Evolutionary conservation across 2,888 invertebrate species (phyloP), one percentile per base, ranked within the genome.

Genomic region (Drosophila infuscata): DNA sequence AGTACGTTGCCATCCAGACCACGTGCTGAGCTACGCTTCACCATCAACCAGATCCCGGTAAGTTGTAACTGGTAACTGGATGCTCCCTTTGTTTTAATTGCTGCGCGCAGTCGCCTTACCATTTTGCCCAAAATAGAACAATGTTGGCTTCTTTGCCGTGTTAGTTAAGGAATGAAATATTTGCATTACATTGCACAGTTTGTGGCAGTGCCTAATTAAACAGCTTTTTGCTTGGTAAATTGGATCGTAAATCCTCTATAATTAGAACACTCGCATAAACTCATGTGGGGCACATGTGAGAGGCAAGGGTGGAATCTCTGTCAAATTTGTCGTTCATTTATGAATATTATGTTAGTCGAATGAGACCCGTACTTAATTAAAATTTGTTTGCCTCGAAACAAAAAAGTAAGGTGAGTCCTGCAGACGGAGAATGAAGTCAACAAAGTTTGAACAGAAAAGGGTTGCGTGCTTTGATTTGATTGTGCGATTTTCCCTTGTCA

Each of bases 21-120:
- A 7, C 94, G 95, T 32, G 96, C 96, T 30, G 95, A 95, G 77
- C 94, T 97, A 75, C 96, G 95, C 79, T 96, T 97, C 86, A 95
- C 95, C 82, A 94, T 97, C 74, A 97, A 97, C 92, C 96, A 96
- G 91, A 94, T 95, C 78, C 95, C 95, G 94, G 97, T 97, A 93
- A 96, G 96, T 94, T 25, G 25, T 25, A 25, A 25, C 25, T 25
- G 25, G 29, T 25, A 59, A 9, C 33, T 32, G n/a, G 5, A 38
- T 15, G 29, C 32, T 46, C 11, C 20, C 6, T 48, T 48, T 43
- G 35, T 36, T 25, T 36, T 20, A 33, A 35, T 33, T 48, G 46
- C n/a, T n/a, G 15, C 29, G 30, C 38, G 33, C 29, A 30, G 38
- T 29, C 48, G 29, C 32, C 65, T 36, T 2, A 36, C 20, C n/a